A percentile compares a stretch with the other conserved stretches of the same genome.
These are phyloP conservation scores for Daphoenositta chrysoptera DNA, from an alignment of 2,113 vertebrate species.

Conservation along the genomic window DNA sequence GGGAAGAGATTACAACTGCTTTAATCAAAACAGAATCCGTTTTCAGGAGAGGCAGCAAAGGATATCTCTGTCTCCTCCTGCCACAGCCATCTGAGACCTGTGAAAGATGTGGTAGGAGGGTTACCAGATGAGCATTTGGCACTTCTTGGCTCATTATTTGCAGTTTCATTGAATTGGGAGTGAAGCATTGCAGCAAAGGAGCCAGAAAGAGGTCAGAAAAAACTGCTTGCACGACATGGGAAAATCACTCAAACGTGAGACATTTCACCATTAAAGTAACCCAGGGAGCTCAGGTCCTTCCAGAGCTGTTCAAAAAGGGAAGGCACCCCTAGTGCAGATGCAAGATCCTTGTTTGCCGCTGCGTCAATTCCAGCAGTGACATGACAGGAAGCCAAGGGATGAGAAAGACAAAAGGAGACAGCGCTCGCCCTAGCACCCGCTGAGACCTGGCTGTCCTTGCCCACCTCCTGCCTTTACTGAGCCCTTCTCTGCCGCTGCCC, in stretches of 20 bases:
- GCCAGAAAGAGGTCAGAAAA: background rate
- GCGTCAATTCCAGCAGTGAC: background rate
- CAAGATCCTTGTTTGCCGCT: background rate
- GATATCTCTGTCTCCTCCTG: background rate
- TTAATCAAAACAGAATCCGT: background rate
- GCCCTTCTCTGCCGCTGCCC: background rate
- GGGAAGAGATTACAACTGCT: background rate
- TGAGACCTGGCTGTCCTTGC: background rate
- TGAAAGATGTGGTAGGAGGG: background rate
- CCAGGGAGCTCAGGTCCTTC: background rate
- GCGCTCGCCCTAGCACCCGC: fast-evolving
- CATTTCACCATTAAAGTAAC: background rate
- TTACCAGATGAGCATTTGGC: background rate
- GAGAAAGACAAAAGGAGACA: background rate
- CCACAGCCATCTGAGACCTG: background rate
- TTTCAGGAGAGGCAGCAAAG: background rate
- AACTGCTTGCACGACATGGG: background rate
- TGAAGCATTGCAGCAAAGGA: background rate
- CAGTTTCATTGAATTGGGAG: background rate
- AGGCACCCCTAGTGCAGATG: background rate
- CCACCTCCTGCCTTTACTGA: background rate
- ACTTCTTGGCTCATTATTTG: background rate
- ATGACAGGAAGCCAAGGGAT: background rate
- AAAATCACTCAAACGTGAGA: background rate
- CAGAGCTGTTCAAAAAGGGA: background rate